Base-by-base conservation (phyloP, 2,113 vertebrate genomes). In the Tamias sibiricus region DNA sequence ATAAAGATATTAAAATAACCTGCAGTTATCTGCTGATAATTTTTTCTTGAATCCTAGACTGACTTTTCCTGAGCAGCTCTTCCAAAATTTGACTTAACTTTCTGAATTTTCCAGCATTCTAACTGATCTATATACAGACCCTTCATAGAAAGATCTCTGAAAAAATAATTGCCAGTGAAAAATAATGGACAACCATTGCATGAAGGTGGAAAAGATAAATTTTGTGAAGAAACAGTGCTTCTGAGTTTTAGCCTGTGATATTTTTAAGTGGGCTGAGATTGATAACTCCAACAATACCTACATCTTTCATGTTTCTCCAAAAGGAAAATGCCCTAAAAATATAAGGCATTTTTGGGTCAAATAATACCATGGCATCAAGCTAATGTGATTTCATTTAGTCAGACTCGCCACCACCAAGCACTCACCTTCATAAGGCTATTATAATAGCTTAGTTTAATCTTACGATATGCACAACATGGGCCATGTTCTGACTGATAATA, bases 401-500 rank as follows among this genome's bases (percentile, higher is more conserved):
- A 97, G 47, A 95, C 85, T 94, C 83, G 54, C 86, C 95, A 97
- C 72, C 14, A 59, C n/a, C 85, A 97, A 97, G 97, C 54, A 59
- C 16, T 68, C 85, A 98, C 47, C 91, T 98, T 97, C 42, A n/a
- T 92, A 5, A 96, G 72, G 32, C 84, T 98, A 95, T 96, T 94
- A 52, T 68, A 86, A 92, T 62, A 86, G 28, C 44, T 95, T 98
- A 96, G 97, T 96, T 96, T 82, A 97, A 59, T 97, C 87, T 98
- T 96, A 87, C 87, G 96, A 93, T 83, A 87, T 2, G n/a, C 76
- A 96, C 32, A 92, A 91, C 59, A 76, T 91, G 81, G 59, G 74
- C 85, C 81, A 96, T 97, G 94, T 90, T 95, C 95, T 90, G 94
- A 97, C 96, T 96, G 96, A 98, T 98, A 98, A 98, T 72, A n/a